Evolutionary conservation across 1,140 invertebrate species (phyloP), one percentile per base, ranked within the genome.

Genomic region (Hirudo medicinalis): DNA sequence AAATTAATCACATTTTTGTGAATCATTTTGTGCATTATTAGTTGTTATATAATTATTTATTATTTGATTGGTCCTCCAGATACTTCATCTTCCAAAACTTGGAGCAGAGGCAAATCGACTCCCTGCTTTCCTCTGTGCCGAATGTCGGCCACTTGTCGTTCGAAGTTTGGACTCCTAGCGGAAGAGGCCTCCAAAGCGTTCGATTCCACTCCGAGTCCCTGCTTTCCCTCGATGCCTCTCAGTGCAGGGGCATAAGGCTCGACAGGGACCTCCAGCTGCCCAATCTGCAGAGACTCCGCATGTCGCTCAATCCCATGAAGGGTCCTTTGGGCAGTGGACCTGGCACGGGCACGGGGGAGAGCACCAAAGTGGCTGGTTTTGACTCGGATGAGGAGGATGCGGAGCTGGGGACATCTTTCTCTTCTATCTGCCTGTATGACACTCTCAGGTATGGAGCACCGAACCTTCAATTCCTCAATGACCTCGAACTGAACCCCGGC

Each of bases 111-210:
- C 71, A 76, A 19, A 67, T 80, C 25, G 76, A 78, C 32, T 66
- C 71, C 36, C 57, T 79, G 27, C 72, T 80, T 25, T 66, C 57
- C 53, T 72, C 74, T 11, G 40, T 79, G 40, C 75, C 77, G 17
- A 22, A 17, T 8, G 32, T 74, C 22, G 67, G 53, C 43, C 75
- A 71, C 27, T 73, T 81, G 22, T 74, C 79, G 73, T 67, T 81
- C 20, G 79, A 81, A 71, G 78, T 80, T 3, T 79, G 80, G 79
- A 77, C 78, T 13, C 78, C 78, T n/a, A 78, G 77, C 71, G 78
- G 77, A 4, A 67, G 74, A 22, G 76, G 76, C 19, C 72, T 79
- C 20, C 43, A 75, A 25, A 71, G 76, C 19, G 79, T 76, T 74
- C 54, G 73, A 4, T 63, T 80, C 15, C 29, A 71, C 13, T 78